A percentile compares a stretch with the other conserved stretches of the same genome.
These are phyloP conservation scores for Enteromius treurensis DNA, from an alignment of 2,797 vertebrate genomes.

Conservation along the genomic window DNA sequence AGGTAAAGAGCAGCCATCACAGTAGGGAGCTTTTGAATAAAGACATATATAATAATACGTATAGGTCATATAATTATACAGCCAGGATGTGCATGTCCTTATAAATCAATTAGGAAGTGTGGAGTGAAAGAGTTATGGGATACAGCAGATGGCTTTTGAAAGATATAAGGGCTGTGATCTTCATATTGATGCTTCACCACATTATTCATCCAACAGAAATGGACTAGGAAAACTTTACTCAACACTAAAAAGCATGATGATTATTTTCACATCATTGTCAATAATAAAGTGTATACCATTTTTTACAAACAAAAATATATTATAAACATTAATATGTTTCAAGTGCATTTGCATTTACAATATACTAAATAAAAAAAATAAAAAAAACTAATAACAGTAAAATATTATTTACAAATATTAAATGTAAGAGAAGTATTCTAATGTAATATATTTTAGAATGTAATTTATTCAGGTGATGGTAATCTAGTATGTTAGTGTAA, in stretches of 20 bases:
- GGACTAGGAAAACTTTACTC: neutral
- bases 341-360: neutral
- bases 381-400: too few species aligned
- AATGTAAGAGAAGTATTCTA: too few species aligned
- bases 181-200: neutral
- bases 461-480: too few species aligned
- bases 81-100: neutral
- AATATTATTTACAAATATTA: too few species aligned
- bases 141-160: neutral
- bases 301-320: too few species aligned
- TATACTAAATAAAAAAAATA: too few species aligned
- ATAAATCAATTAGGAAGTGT: conserved; percentile 18
- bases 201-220: neutral
- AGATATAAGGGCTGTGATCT: conserved; percentile 7
- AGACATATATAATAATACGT: conserved; percentile 32
- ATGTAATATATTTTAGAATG: too few species aligned
- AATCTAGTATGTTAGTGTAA: too few species aligned
- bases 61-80: conserved; percentile 4
- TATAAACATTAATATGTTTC: neutral
- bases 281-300: neutral
- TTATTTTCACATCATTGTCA: neutral
- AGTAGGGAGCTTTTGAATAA: conserved; percentile 21
- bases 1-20: conserved; percentile 49
- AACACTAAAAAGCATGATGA: neutral
- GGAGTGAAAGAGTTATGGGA: conserved; percentile 21